Conservation (phyloP, 2,888 invertebrate species). For the Laothoe populi region DNA sequence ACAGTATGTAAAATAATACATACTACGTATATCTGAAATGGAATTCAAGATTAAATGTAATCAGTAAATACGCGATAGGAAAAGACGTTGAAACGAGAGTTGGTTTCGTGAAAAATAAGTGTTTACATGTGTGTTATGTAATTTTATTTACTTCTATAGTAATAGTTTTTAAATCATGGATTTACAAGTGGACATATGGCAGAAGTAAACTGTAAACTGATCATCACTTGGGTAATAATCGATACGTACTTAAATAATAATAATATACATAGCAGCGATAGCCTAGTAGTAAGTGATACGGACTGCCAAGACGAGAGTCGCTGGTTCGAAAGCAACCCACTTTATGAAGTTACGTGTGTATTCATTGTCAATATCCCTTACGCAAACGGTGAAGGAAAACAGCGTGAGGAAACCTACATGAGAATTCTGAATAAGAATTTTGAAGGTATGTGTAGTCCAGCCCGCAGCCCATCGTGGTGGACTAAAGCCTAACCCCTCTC, state of each 20-base stretch:
- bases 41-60: slow-evolving; percentile 18
- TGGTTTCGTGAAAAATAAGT: slow-evolving; percentile 19
- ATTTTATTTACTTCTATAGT: slow-evolving; percentile 14
- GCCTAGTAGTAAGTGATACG: too few relatives aligned
- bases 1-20: slow-evolving; percentile 1
- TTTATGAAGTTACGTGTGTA: too few relatives aligned
- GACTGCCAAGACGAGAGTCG: too few relatives aligned
- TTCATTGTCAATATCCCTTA: too few relatives aligned
- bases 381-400: too few relatives aligned
- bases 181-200: slow-evolving; percentile 4
- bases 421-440: too few relatives aligned
- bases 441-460: too few relatives aligned
- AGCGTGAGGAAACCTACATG: too few relatives aligned
- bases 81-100: slow-evolving; percentile 5
- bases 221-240: slow-evolving; percentile 16
- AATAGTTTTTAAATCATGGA: slow-evolving; percentile 6
- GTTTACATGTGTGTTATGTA: slow-evolving; percentile 7
- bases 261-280: neutral
- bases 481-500: too few relatives aligned
- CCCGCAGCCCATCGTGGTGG: too few relatives aligned
- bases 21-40: slow-evolving; percentile 18
- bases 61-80: slow-evolving; percentile 19
- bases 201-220: slow-evolving; percentile 19
- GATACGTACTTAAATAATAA: neutral
- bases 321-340: too few relatives aligned